Evolutionary conservation across 1,140 invertebrate species (phyloP), one percentile per base, ranked within the genome.

Genomic region (Phymastichus coffea): DNA sequence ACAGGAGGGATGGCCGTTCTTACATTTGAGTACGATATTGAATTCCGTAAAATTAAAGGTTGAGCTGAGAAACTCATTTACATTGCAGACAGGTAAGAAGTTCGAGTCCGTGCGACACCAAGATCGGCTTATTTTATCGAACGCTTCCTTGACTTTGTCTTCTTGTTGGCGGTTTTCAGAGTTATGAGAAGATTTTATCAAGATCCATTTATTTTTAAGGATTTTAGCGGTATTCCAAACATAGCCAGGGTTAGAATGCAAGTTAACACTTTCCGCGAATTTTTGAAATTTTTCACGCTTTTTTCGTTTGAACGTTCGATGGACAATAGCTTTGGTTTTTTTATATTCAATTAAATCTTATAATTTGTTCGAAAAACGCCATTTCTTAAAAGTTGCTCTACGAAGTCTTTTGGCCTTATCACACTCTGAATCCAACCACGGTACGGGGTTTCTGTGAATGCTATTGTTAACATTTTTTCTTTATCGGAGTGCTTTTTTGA

Each of bases 341-440:
- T 66, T 66, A 26, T 57, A 66, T 6, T 48, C 15, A 10, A 66
- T 63, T 1, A 46, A 14, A 17, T 63, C 57, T 2, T 17, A 14
- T 15, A 48, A 10, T 17, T 23, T 44, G 14, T 40, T 19, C 8
- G 61, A 20, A 43, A 19, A 52, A 47, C 54, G 10, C 30, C 48
- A 66, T 54, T 63, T 63, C 47, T 63, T 63, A 10, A 33, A 54
- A 14, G 30, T 17, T 1, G 54, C 54, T 23, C 9, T 54, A 55
- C 33, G 47, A 9, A 61, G 23, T 46, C 40, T 26, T 25, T 47
- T 57, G 15, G 30, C 14, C 41, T 41, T 52, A 10, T 61, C 20
- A 22, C 61, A 66, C 10, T 66, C 61, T 0, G n/a, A 20, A n/a
- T 65, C 57, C 57, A 60, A 65, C 64, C 60, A 63, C 2, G 43